Percentiles rank a stretch among this genome's conserved stretches.
Evolutionary conservation across 2,797 vertebrate genomes (phyloP).

Genomic region (Cirrhinus mrigala): DNA sequence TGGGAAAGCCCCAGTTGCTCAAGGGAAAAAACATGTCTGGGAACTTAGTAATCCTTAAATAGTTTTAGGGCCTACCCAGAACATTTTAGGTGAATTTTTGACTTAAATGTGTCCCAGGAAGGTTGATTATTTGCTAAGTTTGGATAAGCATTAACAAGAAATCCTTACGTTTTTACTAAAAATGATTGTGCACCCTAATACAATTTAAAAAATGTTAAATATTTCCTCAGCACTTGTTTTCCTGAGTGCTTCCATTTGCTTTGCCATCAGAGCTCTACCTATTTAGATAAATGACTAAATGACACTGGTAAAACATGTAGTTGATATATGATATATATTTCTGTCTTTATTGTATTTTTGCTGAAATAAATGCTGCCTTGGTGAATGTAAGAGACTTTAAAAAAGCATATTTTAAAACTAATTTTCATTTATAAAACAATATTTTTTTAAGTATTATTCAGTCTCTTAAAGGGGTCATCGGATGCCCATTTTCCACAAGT

Average conservation of each 20-base stretch:
- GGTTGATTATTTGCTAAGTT: constrained; percentile 43
- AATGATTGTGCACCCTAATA: neutral
- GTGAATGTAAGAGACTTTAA: neutral
- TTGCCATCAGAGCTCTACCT: neutral
- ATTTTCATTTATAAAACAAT: neutral
- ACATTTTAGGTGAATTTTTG: neutral
- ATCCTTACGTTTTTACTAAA: neutral
- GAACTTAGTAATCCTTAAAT: constrained; percentile 44
- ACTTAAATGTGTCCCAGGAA: constrained; percentile 2
- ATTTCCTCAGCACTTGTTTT: neutral
- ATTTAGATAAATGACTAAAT: neutral
- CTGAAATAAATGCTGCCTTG: neutral
- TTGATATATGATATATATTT: no score
- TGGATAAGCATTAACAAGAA: constrained; percentile 36
- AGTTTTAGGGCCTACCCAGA: neutral
- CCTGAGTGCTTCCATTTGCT: neutral
- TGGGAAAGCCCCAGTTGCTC: constrained; percentile 46
- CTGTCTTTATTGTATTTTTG: neutral
- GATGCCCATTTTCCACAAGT: no score
- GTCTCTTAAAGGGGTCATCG: no score
- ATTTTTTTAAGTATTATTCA: neutral
- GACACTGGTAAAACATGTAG: neutral
- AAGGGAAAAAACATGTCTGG: constrained; percentile 27
- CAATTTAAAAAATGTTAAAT: neutral
- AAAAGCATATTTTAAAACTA: neutral